phyloP scores from a whole-genome alignment of 2,888 invertebrate genomes.

The Caenorhabditis imperialis region DNA sequence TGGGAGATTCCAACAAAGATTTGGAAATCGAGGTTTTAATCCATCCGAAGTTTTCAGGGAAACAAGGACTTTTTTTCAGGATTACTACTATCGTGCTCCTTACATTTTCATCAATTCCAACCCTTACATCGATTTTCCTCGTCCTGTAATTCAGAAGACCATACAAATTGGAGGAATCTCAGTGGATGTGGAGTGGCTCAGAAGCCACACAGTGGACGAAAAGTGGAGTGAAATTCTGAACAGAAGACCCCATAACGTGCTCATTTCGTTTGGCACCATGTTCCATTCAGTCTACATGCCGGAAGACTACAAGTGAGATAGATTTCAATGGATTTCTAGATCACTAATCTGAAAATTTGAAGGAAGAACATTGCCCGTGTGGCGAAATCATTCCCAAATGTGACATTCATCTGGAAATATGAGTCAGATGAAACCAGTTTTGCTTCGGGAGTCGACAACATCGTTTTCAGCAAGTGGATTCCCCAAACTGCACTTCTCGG shows the following conservation, averaged over 20 bases:
- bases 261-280: conserved; percentile 45
- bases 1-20: conserved; percentile 18
- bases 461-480: conserved; percentile 65
- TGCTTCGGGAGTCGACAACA: conserved; percentile 45
- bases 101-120: conserved; percentile 44
- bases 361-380: conserved; percentile 34
- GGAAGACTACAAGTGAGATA: conserved; percentile 28
- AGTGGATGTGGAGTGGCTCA: conserved; percentile 24
- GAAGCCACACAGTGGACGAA: conserved; percentile 25
- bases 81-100: conserved; percentile 17
- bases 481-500: conserved; percentile 65
- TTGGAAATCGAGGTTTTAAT: conserved; percentile 21
- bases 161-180: conserved; percentile 49
- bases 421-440: conserved; percentile 47
- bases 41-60: no score
- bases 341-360: background rate
- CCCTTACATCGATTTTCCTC: conserved; percentile 47
- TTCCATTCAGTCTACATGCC: conserved; percentile 41
- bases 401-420: conserved; percentile 66
- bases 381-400: conserved; percentile 47
- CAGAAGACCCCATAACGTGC: conserved; percentile 16
- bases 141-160: conserved; percentile 44
- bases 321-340: background rate
- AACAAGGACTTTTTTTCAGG: conserved; percentile 4
- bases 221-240: conserved; percentile 28